Evolutionary conservation across 1,140 invertebrate genomes (phyloP), one percentile per base, ranked within the genome.

Genomic region (Propsilocerus akamusi): DNA sequence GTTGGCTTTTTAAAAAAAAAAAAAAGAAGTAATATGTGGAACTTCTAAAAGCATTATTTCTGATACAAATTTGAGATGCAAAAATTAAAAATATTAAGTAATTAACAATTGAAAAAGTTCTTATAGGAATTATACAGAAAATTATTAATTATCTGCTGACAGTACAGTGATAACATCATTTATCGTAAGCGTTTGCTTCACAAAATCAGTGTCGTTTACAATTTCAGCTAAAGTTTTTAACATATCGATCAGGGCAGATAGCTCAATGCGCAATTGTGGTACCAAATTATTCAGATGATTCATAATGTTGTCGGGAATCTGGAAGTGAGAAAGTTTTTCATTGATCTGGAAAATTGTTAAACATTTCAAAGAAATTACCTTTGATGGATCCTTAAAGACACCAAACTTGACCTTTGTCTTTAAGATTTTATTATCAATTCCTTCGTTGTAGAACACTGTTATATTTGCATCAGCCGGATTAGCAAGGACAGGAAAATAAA

Each of bases 361-460:
- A 47, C n/a, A 47, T 24, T 34, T 47, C 17, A 17, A 32, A 4
- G 26, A 48, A 32, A 12, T 63, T 67, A 84, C 81, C 72, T 76
- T 74, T 30, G 72, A 69, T 53, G 70, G 61, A 58, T 75, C 69
- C 52, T 70, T 67, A 55, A 85, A 82, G 24, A 72, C 72, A 20
- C 69, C 73, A 54, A 86, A 86, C 54, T 74, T 74, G 34, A 83
- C 66, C 62, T 86, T 86, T 32, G 77, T 66, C 51, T 78, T 72
- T 8, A 41, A 17, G 8, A 65, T 56, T 0, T 62, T 54, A 51
- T 60, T 60, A 30, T 65, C 59, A 54, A 74, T 76, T 55, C 82
- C 81, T 11, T 73, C 77, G 55, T 84, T 77, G 60, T 84, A 86
- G 67, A 91, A 89, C 56, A 89, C 73, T 14, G 83, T 86, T 58